Base-by-base conservation (phyloP, 2,797 vertebrate species). In the Echeneis naucrates region DNA sequence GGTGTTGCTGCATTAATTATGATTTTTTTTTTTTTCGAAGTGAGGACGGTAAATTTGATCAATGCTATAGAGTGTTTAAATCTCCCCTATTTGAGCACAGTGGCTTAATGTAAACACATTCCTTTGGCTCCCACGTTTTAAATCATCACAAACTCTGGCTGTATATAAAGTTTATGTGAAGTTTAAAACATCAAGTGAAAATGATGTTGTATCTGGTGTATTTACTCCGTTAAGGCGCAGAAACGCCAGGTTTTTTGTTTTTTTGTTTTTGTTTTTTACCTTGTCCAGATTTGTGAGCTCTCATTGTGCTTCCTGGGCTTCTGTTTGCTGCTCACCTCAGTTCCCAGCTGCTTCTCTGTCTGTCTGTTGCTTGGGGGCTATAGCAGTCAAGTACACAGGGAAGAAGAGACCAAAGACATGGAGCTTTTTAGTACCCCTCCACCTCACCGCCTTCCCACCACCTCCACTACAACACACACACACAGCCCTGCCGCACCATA, bases 321-420 rank as follows among this genome's bases (percentile, higher is more conserved):
- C 75, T 73, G 75, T 80, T 81, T 78, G 75, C 66, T 80, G 9
- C 77, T 81, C 45, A 69, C 72, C 82, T 77, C 80, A 52, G 62
- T 66, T 89, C 81, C 84, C 86, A 88, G 85, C 83, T 91, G 88
- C 82, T 75, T 83, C 67, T 82, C 74, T 75, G 59, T 74, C 82
- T 70, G 84, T 92, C 91, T 91, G 47, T 92, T 86, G 89, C 89
- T 90, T 12, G 78, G 74, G 82, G 91, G 87, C 73, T 65, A 85
- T 72, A 30, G 69, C 73, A 89, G 84, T 85, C 82, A 83, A 86
- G 86, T 85, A 88, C 85, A 89, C 88, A 90, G 86, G 64, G 72
- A 84, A 81, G 83, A 90, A 53, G 86, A 91, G 87, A 90, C 89
- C 86, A 89, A 90, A 92, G 90, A 85, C 77, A 80, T 83, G 75